These are phyloP conservation scores for Toxonevra muliebris DNA, from an alignment of 2,888 invertebrate genomes.

Conservation along the genomic window DNA sequence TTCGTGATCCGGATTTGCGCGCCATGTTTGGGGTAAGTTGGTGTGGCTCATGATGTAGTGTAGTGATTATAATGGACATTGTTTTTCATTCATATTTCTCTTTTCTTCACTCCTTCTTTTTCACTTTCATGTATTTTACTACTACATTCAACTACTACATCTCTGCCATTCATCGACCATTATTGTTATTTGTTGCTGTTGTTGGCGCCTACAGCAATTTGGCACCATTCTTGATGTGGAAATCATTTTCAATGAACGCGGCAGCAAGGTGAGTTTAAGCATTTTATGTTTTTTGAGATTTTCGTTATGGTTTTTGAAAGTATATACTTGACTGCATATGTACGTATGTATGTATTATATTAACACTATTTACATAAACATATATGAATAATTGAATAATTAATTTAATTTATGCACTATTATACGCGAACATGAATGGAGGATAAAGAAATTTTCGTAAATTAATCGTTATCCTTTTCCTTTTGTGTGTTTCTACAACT, in stretches of 20 bases:
- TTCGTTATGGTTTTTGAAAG: slow-evolving; percentile 20
- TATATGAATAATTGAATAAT: slow-evolving; percentile 49
- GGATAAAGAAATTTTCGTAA: too few species aligned
- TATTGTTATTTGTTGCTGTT: slow-evolving; percentile 29
- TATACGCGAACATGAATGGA: neutral
- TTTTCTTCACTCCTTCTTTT: too few species aligned
- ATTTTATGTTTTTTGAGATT: slow-evolving; percentile 15
- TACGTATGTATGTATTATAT: slow-evolving; percentile 11
- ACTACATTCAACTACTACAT: too few species aligned
- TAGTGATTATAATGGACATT: slow-evolving; percentile 26
- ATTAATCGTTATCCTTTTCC: too few species aligned
- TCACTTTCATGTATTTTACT: slow-evolving; percentile 35
- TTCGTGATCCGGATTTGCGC: slow-evolving; percentile 97
- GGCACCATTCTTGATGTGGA: slow-evolving; percentile 99
- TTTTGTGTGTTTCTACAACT: too few species aligned
- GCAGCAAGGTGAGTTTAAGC: slow-evolving; percentile 92
- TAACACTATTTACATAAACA: neutral
- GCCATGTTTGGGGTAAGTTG: slow-evolving; percentile 96
- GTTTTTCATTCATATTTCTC: slow-evolving; percentile 24
- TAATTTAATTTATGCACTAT: slow-evolving; percentile 55
- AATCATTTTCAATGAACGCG: slow-evolving; percentile 99
- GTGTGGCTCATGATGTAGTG: neutral
- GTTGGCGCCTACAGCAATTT: slow-evolving; percentile 78
- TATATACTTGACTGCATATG: slow-evolving; percentile 19
- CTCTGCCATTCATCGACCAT: slow-evolving; percentile 28